Evolutionary conservation across 2,797 vertebrate species (phyloP).

Genomic region (Semaprochilodus insignis): DNA sequence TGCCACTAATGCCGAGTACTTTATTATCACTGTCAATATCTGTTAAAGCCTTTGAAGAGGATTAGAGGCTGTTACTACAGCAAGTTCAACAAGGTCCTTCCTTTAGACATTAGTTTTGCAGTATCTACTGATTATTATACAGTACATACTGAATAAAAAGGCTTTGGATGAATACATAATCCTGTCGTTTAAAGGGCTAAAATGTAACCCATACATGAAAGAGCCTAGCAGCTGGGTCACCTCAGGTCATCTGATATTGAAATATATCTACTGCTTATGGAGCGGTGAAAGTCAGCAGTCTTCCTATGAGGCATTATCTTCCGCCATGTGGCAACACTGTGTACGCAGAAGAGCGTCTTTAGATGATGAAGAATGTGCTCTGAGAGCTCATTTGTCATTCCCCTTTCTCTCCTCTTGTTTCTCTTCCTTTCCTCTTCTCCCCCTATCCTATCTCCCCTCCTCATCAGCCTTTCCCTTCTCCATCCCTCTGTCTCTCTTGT

Average conservation of each 20-base stretch:
- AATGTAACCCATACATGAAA: neutral
- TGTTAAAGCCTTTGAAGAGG: no score
- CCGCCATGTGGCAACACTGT: slow-evolving; percentile 15
- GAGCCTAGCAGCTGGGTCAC: neutral
- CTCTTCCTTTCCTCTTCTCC: slow-evolving; percentile 3
- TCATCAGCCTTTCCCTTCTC: slow-evolving; percentile 8
- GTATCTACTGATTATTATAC: neutral
- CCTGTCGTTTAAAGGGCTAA: neutral
- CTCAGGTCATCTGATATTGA: slow-evolving; percentile 5
- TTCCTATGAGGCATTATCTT: slow-evolving; percentile 29
- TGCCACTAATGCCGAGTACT: no score
- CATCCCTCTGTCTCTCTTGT: neutral
- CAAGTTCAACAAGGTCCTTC: no score
- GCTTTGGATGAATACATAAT: neutral
- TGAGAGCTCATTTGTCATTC: slow-evolving; percentile 29
- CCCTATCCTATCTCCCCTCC: slow-evolving; percentile 18
- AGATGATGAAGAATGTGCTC: slow-evolving; percentile 37
- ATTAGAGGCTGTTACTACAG: no score
- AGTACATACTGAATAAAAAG: neutral
- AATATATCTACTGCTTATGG: neutral
- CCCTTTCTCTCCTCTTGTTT: neutral
- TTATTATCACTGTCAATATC: no score
- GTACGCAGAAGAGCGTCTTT: slow-evolving; percentile 28
- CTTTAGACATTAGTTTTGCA: neutral
- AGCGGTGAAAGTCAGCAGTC: neutral